phyloP scores from a whole-genome alignment of 2,797 vertebrate species.

The Danio kyathit region DNA sequence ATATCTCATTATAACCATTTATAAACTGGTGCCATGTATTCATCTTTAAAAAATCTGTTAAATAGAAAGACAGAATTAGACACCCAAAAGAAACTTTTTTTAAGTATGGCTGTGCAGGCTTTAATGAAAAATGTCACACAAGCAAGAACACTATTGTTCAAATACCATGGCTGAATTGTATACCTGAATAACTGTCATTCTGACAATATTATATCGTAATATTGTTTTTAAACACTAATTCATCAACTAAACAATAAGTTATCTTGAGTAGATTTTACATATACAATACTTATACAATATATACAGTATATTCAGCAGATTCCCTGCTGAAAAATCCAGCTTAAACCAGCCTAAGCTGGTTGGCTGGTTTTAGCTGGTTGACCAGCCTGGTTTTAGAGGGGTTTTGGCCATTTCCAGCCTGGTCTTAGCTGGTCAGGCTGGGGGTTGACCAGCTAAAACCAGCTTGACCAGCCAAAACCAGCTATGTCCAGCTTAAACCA shows the following conservation, averaged over 20 bases:
- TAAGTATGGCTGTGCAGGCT: background rate
- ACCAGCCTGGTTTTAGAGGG: too few relatives aligned
- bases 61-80: background rate
- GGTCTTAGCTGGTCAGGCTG: too few relatives aligned
- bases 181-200: background rate
- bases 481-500: too few relatives aligned
- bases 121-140: background rate
- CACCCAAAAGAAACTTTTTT: background rate
- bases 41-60: background rate
- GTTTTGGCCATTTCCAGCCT: too few relatives aligned
- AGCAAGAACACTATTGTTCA: background rate
- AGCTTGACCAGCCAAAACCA: too few relatives aligned
- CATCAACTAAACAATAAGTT: background rate
- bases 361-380: too few relatives aligned
- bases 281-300: too few relatives aligned
- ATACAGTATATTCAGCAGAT: too few relatives aligned
- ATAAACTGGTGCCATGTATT: background rate
- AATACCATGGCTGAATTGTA: background rate
- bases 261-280: background rate
- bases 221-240: background rate
- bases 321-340: too few relatives aligned
- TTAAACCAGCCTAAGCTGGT: too few relatives aligned
- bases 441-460: too few relatives aligned
- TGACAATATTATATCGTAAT: background rate
- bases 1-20: slow-evolving; percentile 1